phyloP scores from a whole-genome alignment of 1,140 invertebrate genomes.

The Drosophila biarmipes region DNA sequence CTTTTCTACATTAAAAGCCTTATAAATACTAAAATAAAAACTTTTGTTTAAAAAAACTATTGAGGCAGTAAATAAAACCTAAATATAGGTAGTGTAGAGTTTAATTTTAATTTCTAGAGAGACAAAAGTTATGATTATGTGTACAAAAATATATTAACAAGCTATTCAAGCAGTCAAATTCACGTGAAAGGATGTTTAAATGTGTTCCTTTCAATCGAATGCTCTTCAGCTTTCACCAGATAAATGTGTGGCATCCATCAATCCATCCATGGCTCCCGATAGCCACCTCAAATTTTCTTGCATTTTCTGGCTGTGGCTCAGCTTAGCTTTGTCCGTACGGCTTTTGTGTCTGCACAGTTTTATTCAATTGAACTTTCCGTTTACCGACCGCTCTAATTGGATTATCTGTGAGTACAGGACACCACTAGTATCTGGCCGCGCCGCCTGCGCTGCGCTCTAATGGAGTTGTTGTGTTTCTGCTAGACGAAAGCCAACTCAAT shows the following conservation, averaged over 20 bases:
- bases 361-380: constrained; percentile 68
- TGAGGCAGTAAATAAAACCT: no score
- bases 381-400: constrained; percentile 54
- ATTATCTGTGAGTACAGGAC: constrained; percentile 47
- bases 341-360: constrained; percentile 27
- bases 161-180: no score
- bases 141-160: no score
- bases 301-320: constrained; percentile 3
- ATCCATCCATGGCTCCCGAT: constrained; percentile 12
- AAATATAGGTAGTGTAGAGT: no score
- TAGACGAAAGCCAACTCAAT: constrained; percentile 58
- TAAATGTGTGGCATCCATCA: constrained; percentile 23
- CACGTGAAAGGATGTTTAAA: neutral
- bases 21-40: no score
- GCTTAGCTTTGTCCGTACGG: neutral
- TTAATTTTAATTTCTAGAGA: no score
- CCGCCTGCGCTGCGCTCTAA: constrained; percentile 36
- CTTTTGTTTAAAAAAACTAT: no score
- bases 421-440: neutral
- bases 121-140: no score
- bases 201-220: no score
- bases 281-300: constrained; percentile 7
- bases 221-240: constrained; percentile 2
- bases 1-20: no score
- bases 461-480: constrained; percentile 72